Conservation (phyloP, 2,113 vertebrate species). For the Corydoras sp. region DNA sequence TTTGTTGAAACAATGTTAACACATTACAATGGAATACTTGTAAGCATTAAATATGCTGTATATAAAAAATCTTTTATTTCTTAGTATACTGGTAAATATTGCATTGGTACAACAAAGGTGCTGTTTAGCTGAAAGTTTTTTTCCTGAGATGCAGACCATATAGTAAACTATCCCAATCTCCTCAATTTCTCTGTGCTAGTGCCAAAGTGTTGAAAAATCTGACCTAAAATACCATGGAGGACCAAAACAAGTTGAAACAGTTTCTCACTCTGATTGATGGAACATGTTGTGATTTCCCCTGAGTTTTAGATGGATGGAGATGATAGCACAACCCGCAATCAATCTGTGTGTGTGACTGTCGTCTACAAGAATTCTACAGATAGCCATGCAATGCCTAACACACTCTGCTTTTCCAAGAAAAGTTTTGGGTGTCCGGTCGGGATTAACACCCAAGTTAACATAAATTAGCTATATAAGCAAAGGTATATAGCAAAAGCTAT, state of each 20-base stretch:
- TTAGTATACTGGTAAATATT: no score
- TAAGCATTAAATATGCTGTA: background rate
- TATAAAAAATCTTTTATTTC: background rate
- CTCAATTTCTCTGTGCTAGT: slow-evolving; percentile 32
- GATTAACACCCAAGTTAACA: slow-evolving; percentile 6
- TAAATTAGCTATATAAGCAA: slow-evolving; percentile 3
- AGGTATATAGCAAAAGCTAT: no score
- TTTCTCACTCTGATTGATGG: slow-evolving; percentile 51
- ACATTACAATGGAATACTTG: slow-evolving; percentile 10
- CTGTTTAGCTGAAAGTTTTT: background rate
- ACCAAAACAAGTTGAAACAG: slow-evolving; percentile 50
- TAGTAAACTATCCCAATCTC: slow-evolving; percentile 11
- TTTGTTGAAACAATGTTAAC: no score
- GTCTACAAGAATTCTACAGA: slow-evolving; percentile 46
- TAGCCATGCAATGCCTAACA: slow-evolving; percentile 35
- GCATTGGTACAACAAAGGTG: no score
- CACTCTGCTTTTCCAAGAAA: slow-evolving; percentile 28
- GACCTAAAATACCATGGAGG: slow-evolving; percentile 45
- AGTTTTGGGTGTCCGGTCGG: slow-evolving; percentile 23
- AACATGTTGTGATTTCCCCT: slow-evolving; percentile 53
- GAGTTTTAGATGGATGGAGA: slow-evolving; percentile 52
- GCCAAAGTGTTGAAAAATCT: slow-evolving; percentile 44
- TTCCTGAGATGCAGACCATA: slow-evolving; percentile 3
- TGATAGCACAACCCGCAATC: slow-evolving; percentile 45
- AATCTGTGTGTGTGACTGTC: slow-evolving; percentile 47